Base-by-base conservation (phyloP, 1,140 invertebrate genomes). In the Magallana ariakensis region DNA sequence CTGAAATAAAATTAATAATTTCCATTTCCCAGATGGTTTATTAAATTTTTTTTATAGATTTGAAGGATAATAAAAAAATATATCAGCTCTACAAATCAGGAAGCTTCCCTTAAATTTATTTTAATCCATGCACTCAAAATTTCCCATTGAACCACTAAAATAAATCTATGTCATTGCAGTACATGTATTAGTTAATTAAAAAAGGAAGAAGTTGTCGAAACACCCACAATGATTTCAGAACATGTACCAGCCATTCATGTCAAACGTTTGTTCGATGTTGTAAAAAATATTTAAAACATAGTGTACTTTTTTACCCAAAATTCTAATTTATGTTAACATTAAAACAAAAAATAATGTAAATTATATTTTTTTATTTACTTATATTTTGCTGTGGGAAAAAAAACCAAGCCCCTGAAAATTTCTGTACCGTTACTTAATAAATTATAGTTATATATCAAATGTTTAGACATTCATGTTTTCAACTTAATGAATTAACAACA, bases 41-140 rank as follows among this genome's bases (percentile, higher is more conserved):
- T 85, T 22, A 26, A 13, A 13, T 75, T 75, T 33, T 16, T 13
- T 11, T 13, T 13, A 75, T 75, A 75, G 9, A 75, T 10, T 26
- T 75, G 58, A 7, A 62, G 15, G 58, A 62, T n/a, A 46, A 46
- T 46, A 46, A 2, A 46, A 46, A 62, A n/a, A 62, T 62, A 16
- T 62, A 16, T 75, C 13, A 7, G 33, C 33, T 46, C 66, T 75
- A 75, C 66, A 75, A 16, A 75, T 75, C 9, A 22, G 66, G 33
- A 75, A 75, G 66, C 66, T 75, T 75, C 66, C 66, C 33, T 75
- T n/a, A 58, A 13, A 58, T n/a, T 13, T 60, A 60, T 75, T 26
- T 75, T 33, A 22, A 75, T 0, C 11, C 10, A n/a, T n/a, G n/a
- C n/a, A 19, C 9, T 75, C 66, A 75, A 75, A 33, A 75, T 75